Evolutionary conservation across 2,113 vertebrate species (phyloP).

Genomic region (Sceloporus tristichus): DNA sequence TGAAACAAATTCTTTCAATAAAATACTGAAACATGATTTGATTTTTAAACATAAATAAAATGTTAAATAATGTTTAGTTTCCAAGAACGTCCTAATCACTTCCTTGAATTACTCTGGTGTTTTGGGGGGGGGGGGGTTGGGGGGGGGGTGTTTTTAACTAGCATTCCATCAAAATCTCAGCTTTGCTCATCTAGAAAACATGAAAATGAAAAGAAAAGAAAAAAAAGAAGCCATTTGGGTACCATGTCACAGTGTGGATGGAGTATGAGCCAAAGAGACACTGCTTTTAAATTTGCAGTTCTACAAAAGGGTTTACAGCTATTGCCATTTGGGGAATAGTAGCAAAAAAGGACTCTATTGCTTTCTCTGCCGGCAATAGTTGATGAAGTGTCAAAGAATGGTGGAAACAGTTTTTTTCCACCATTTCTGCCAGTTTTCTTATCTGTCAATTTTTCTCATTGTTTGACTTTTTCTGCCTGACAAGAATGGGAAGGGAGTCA

Average conservation of each 20-base stretch:
- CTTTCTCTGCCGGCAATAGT: conserved; percentile 39
- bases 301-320: conserved; percentile 12
- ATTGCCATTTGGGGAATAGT: neutral
- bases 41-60: neutral
- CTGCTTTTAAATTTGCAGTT: conserved; percentile 22
- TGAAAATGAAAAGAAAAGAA: neutral
- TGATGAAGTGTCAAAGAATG: conserved; percentile 45
- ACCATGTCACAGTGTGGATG: neutral
- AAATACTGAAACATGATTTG: neutral
- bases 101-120: neutral
- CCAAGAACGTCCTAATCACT: neutral
- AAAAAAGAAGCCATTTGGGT: neutral
- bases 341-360: conserved; percentile 30
- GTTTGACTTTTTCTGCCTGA: conserved; percentile 44
- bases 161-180: neutral
- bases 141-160: neutral
- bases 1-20: neutral
- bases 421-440: conserved; percentile 40
- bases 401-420: conserved; percentile 21
- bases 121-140: too few relatives aligned
- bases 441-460: conserved; percentile 42
- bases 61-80: neutral
- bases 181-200: neutral
- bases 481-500: conserved; percentile 46
- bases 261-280: neutral